Base-by-base conservation (phyloP, 2,797 vertebrate genomes). In the Gallinago stenura region DNA sequence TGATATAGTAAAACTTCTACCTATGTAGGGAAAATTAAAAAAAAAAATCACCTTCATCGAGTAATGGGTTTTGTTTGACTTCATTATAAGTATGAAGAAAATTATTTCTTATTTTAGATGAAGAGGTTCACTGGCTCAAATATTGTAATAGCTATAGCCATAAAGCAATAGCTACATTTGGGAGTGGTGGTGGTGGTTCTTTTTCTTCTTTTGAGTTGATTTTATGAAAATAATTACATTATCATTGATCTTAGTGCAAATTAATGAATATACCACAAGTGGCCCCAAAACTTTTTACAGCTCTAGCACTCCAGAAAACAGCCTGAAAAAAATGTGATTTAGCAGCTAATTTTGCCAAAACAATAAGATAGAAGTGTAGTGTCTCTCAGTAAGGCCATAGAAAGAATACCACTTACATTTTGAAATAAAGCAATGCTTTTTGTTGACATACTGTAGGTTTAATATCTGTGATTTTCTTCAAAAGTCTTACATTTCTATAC, bases 391-490 rank as follows among this genome's bases (percentile, higher is more conserved):
- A 84, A 81, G 65, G 8, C 15, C 45, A 41, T 5, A 35, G 3
- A 12, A 83, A 15, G 68, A 70, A 64, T 35, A 25, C 5, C 2
- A 0, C 64, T 56, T 64, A 46, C 0, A 2, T 33, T 78, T 53
- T 73, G 35, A 56, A 89, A 82, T 62, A 18, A 65, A 72, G 79
- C 15, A 56, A 31, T 13, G 6, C 5, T 65, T 26, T 12, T 22
- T 88, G 22, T 64, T 89, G 28, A 68, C 33, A 70, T 58, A 48
- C 4, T 24, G 62, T 56, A 92, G 8, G 18, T 58, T 90, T 92
- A 46, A 66, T 89, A 93, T 88, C 26, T 87, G 7, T 87, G 24
- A 41, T 91, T 93, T 83, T 61, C 35, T 78, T 87, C 31, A 64
- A 31, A 58, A 89, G 5, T 4, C 18, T 87, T 90, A 50, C 7